phyloP scores from a whole-genome alignment of 2,797 vertebrate species.

The Danio kyathit region DNA sequence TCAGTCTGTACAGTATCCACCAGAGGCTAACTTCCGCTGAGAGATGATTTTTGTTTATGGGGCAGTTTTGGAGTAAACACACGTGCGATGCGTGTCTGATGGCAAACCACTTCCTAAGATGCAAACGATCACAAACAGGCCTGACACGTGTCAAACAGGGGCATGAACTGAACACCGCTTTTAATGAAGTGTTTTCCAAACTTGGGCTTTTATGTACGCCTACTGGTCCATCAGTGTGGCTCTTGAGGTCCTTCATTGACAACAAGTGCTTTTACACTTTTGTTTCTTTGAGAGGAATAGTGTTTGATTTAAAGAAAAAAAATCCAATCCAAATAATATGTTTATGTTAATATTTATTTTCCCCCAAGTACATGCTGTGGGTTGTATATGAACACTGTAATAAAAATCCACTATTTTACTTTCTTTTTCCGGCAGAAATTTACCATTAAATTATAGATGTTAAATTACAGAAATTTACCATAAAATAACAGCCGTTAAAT shows the following conservation, averaged over 20 bases:
- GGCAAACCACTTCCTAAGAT: constrained; percentile 45
- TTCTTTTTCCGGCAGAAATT: no score
- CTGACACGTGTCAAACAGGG: constrained; percentile 47
- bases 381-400: no score
- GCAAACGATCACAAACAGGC: constrained; percentile 33
- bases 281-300: background rate
- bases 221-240: background rate
- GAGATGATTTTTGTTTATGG: constrained; percentile 63
- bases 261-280: background rate
- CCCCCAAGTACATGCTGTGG: background rate
- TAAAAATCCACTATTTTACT: no score
- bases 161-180: constrained; percentile 7
- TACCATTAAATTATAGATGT: no score
- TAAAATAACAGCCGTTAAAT: no score
- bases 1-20: constrained; percentile 59
- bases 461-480: no score
- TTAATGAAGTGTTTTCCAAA: constrained; percentile 16
- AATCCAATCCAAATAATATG: background rate
- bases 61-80: constrained; percentile 43
- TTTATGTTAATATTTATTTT: background rate
- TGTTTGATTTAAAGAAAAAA: background rate
- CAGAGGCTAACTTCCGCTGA: constrained; percentile 63
- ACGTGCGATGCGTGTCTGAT: constrained; percentile 32
- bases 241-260: background rate
- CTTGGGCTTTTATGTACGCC: background rate